A percentile compares a stretch with the other conserved stretches of the same genome.
phyloP scores from a whole-genome alignment of 2,113 vertebrate species.

The Enhydra lutris region DNA sequence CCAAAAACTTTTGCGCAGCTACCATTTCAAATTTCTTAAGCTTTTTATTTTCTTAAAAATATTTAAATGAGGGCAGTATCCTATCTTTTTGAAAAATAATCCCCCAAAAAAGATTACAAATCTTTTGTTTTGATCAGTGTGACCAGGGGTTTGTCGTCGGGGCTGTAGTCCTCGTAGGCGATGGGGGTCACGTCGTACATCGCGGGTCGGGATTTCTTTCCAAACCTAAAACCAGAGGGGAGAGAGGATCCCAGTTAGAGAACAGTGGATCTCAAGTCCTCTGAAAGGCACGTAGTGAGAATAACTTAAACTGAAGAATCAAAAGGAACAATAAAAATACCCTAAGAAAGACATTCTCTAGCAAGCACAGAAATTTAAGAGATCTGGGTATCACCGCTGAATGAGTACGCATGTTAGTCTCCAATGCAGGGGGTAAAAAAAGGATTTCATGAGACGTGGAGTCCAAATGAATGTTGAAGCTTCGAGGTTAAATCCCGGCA shows the following conservation, averaged over 20 bases:
- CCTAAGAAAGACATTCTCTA: background rate
- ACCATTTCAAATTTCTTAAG: constrained; percentile 84
- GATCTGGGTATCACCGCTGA: background rate
- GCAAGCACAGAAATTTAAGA: background rate
- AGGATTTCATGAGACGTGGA: background rate
- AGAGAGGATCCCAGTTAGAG: constrained; percentile 55
- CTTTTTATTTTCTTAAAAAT: constrained; percentile 88
- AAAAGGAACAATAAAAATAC: background rate
- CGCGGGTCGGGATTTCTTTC: constrained; percentile 96
- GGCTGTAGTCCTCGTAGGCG: constrained; percentile 97
- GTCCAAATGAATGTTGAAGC: background rate
- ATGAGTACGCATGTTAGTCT: background rate
- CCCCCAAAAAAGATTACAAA: constrained; percentile 89
- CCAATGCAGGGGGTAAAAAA: background rate
- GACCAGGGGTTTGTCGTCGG: constrained; percentile 98
- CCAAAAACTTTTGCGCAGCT: constrained; percentile 84
- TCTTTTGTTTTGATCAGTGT: constrained; percentile 99
- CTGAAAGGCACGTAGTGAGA: background rate
- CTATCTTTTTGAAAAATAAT: constrained; percentile 88
- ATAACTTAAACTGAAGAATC: background rate
- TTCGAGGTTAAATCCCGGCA: background rate
- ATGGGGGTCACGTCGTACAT: constrained; percentile 99
- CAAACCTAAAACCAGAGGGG: constrained; percentile 88
- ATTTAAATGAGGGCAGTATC: constrained; percentile 85
- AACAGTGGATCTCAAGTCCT: background rate